Conservation (phyloP, 2,113 vertebrate species). For the Deroptyus accipitrinus region DNA sequence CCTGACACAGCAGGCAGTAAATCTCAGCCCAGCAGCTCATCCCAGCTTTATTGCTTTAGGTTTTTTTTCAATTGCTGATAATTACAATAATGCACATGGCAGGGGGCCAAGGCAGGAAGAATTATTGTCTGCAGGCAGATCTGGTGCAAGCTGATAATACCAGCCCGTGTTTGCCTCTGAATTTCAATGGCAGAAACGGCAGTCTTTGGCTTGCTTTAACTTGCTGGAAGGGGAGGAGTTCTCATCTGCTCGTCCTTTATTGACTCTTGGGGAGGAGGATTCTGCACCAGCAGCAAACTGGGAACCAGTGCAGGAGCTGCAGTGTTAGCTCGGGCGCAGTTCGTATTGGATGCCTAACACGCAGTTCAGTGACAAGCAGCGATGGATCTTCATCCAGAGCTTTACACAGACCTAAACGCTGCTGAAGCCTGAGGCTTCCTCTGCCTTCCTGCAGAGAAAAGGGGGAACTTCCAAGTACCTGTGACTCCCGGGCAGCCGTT, state of each 20-base stretch:
- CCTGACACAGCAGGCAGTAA: constrained; percentile 58
- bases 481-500: not conserved
- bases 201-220: constrained; percentile 61
- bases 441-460: not conserved
- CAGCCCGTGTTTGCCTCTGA: constrained; percentile 60
- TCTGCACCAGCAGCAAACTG: not conserved
- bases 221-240: constrained; percentile 36
- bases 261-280: not conserved
- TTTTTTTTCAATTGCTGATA: constrained; percentile 75
- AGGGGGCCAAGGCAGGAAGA: constrained; percentile 75
- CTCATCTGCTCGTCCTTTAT: constrained; percentile 15
- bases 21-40: constrained; percentile 58
- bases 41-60: constrained; percentile 69
- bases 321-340: not conserved
- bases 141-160: constrained; percentile 75
- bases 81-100: constrained; percentile 77
- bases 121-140: constrained; percentile 76
- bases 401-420: not conserved
- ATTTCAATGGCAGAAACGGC: constrained; percentile 64
- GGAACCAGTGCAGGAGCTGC: not conserved
- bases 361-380: not conserved
- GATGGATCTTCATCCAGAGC: not conserved
- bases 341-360: not conserved
- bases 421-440: not conserved
- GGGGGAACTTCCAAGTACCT: not conserved